These are phyloP conservation scores for Indicator maculatus DNA, from an alignment of 2,113 vertebrate species.

Conservation along the genomic window DNA sequence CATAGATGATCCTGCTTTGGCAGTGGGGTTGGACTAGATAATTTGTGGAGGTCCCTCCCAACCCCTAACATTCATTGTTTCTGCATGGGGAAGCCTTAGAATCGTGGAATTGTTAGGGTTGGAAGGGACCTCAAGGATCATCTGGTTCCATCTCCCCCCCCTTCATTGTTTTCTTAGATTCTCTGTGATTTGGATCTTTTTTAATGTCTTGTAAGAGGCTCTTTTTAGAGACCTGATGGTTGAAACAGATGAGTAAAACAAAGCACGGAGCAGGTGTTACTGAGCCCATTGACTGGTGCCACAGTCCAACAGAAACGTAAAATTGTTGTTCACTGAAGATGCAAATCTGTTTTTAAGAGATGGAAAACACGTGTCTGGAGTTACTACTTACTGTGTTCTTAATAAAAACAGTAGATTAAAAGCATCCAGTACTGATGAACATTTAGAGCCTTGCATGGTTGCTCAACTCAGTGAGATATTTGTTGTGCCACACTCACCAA, in stretches of 20 bases:
- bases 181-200: background rate
- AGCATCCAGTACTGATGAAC: background rate
- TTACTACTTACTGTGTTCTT: background rate
- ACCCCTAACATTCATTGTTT: background rate
- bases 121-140: no score
- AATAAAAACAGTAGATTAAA: background rate
- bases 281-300: background rate
- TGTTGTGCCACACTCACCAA: background rate
- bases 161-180: background rate
- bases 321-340: background rate
- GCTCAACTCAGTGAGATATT: background rate
- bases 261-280: background rate
- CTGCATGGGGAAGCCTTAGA: background rate
- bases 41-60: no score
- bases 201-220: background rate
- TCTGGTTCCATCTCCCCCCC: no score
- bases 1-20: no score
- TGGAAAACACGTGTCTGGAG: background rate
- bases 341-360: background rate
- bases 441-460: background rate
- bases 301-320: background rate
- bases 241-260: background rate
- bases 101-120: no score
- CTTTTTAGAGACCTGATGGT: accelerated
- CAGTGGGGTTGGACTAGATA: no score